Base-by-base conservation (phyloP, 2,113 vertebrate genomes). In the Sylvia atricapilla region DNA sequence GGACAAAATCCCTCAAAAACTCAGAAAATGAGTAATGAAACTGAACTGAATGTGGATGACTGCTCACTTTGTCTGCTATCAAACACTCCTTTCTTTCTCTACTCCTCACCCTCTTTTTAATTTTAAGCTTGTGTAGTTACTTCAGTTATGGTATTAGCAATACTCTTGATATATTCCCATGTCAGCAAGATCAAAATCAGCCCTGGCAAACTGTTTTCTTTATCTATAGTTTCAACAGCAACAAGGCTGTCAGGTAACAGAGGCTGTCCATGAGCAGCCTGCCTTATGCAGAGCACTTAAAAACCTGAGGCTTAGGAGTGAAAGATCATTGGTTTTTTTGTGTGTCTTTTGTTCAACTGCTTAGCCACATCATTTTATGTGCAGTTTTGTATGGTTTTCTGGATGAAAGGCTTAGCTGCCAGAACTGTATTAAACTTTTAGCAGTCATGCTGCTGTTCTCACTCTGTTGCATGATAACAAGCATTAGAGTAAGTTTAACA, bases 111-210 rank as follows among this genome's bases (percentile, higher is more conserved):
- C 19, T 13, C 3, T 4, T 7, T 68, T 55, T 35, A 1, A 2
- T 70, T 78, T 55, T 7, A 39, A 64, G 52, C 44, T 68, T 91
- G 31, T 87, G 21, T 87, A 85, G 77, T 87, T 90, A 80, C 83
- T 94, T 84, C 67, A 91, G 2, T 89, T 87, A 69, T 21, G 5
- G 66, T 69, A 64, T 95, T 78, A 87, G 62, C 69, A 87, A 87
- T 93, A 76, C 39, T 89, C 37, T 31, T 87, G 62, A 46, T 87
- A 66, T 79, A 91, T 83, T 91, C 43, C 70, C 68, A 8, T 74
- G 70, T 76, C 74, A 94, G 43, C 82, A 60, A 87, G 94, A 93
- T 83, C 62, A 37, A 75, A 80, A 87, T 94, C 91, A 88, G 35
- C 15, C 27, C 35, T 47, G 63, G 33, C 55, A 89, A 89, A 49